Percentiles rank a stretch among this genome's conserved stretches.
Evolutionary conservation across 2,113 vertebrate species (phyloP).

Genomic region (Corythoichthys haematopterus): DNA sequence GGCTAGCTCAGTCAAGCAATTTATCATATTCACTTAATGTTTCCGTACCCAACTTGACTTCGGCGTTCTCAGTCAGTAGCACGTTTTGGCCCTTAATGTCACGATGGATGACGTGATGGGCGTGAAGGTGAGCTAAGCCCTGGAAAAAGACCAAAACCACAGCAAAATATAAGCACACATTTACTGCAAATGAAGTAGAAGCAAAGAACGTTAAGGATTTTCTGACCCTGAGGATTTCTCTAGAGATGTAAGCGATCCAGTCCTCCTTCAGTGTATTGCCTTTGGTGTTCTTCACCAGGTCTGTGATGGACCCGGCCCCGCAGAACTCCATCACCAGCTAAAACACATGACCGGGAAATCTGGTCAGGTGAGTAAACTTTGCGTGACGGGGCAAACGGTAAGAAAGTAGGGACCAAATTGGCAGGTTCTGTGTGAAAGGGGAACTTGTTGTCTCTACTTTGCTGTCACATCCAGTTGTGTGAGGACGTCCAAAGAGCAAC

Average conservation of each 20-base stretch:
- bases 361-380: not conserved
- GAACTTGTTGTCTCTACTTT: not conserved
- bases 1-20: not conserved
- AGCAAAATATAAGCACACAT: not conserved
- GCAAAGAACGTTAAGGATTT: not conserved
- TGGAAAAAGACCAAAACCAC: constrained; percentile 38
- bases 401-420: not conserved
- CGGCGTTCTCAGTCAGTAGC: constrained; percentile 94
- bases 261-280: constrained; percentile 96
- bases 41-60: constrained; percentile 91
- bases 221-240: constrained; percentile 86
- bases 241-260: constrained; percentile 98
- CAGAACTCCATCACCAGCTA: constrained; percentile 99
- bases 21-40: not conserved
- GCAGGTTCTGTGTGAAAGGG: not conserved
- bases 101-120: constrained; percentile 96
- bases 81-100: constrained; percentile 99
- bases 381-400: not conserved
- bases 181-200: not conserved
- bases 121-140: constrained; percentile 94
- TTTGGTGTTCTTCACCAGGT: constrained; percentile 98
- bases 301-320: constrained; percentile 95
- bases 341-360: constrained; percentile 15
- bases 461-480: not conserved
- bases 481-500: not conserved